These are phyloP conservation scores for Lordiphosa clarofinis DNA, from an alignment of 1,140 invertebrate species.

Conservation along the genomic window DNA sequence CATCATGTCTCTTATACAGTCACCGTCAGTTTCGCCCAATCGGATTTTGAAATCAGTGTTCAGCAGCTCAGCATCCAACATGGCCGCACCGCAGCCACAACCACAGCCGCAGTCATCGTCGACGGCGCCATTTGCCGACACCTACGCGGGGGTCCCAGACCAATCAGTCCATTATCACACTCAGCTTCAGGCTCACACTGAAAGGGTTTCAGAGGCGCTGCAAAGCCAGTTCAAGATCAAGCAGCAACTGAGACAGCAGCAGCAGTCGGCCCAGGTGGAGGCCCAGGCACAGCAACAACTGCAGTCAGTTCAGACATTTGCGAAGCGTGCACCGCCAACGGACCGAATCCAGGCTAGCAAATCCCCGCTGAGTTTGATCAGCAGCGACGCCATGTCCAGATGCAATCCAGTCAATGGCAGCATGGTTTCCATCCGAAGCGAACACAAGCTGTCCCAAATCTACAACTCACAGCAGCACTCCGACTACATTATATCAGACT, in stretches of 20 bases:
- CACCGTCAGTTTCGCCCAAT: no score
- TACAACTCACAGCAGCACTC: slow-evolving; percentile 75
- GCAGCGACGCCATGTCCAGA: slow-evolving; percentile 13
- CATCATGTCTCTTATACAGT: no score
- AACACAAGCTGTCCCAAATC: slow-evolving; percentile 64
- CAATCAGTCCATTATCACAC: slow-evolving; percentile 8
- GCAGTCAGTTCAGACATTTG: background rate
- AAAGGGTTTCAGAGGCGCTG: slow-evolving; percentile 14
- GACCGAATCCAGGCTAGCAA: slow-evolving; percentile 5
- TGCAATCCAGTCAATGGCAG: slow-evolving; percentile 30
- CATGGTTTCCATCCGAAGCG: slow-evolving; percentile 62
- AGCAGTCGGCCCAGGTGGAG: background rate
- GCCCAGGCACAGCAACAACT: slow-evolving; percentile 4
- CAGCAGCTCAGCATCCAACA: no score
- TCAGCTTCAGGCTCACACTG: slow-evolving; percentile 3
- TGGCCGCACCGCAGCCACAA: background rate
- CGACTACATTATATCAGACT: slow-evolving; percentile 89
- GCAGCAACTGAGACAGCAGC: slow-evolving; percentile 41
- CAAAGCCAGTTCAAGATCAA: slow-evolving; percentile 59
- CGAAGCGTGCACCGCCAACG: background rate
- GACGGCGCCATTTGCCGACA: slow-evolving; percentile 1
- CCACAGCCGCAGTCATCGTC: background rate
- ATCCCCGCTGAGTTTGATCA: slow-evolving; percentile 13
- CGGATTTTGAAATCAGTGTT: no score
- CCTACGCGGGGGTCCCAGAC: background rate